Conservation (phyloP, 2,113 vertebrate species). For the Salvelinus fontinalis region DNA sequence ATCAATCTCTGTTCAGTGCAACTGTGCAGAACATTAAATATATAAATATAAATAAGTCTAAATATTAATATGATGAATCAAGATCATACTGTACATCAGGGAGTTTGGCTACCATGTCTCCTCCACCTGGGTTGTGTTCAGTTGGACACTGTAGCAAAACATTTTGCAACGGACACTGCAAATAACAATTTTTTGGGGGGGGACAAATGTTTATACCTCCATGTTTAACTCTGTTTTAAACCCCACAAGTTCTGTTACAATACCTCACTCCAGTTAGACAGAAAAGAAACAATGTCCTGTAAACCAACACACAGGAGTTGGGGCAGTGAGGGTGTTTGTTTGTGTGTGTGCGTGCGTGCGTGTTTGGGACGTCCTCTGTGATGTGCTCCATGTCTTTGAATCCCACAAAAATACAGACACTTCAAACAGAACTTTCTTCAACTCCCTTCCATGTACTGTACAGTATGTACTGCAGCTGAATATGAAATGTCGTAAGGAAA, state of each 20-base stretch:
- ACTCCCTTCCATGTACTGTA: neutral
- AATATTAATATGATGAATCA: neutral
- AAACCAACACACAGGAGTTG: neutral
- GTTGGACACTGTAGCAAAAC: neutral
- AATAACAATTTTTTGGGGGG: too few relatives aligned
- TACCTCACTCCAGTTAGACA: too few relatives aligned
- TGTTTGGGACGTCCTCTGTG: neutral
- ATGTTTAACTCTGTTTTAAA: too few relatives aligned
- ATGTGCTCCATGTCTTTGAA: neutral
- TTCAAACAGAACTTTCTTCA: neutral
- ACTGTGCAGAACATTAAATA: conserved; percentile 30
- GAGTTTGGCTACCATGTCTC: neutral
- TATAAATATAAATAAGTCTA: too few relatives aligned
- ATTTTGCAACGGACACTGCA: neutral
- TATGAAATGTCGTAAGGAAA: neutral
- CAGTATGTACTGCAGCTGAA: neutral
- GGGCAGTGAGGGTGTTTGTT: neutral
- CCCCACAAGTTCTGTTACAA: too few relatives aligned
- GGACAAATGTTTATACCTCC: too few relatives aligned
- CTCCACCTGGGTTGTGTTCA: neutral
- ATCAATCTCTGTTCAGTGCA: conserved; percentile 56
- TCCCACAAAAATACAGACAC: neutral
- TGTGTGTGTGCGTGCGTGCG: neutral
- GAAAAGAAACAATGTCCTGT: too few relatives aligned
- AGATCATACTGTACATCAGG: neutral